These are phyloP conservation scores for Chrysoperla carnea DNA, from an alignment of 1,140 invertebrate genomes.

Conservation along the genomic window DNA sequence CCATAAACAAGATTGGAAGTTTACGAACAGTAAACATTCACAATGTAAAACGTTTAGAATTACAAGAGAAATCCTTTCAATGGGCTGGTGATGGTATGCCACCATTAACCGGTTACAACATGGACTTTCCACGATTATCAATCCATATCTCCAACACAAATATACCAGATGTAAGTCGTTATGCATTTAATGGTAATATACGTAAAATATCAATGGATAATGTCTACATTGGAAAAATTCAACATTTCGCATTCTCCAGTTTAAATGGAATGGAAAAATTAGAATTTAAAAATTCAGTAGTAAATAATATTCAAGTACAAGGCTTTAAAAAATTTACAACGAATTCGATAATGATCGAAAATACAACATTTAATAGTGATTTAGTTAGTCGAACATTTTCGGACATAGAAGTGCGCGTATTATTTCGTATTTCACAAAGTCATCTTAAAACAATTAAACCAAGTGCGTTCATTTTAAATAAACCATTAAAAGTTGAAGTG, in stretches of 20 bases:
- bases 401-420: conserved; percentile 45
- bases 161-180: conserved; percentile 8
- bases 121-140: conserved; percentile 2
- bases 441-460: conserved; percentile 27
- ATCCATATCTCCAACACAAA: too few species aligned
- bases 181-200: conserved; percentile 46
- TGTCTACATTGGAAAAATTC: conserved; percentile 36
- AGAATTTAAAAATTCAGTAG: conserved; percentile 29
- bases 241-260: conserved; percentile 55
- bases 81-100: conserved; percentile 14
- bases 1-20: neutral
- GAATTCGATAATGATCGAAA: conserved; percentile 35
- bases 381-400: conserved; percentile 52
- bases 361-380: conserved; percentile 25
- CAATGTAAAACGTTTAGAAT: neutral
- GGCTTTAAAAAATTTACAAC: conserved; percentile 63
- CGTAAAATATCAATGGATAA: conserved; percentile 43
- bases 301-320: conserved; percentile 44
- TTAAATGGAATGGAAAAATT: conserved; percentile 33
- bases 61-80: conserved; percentile 10
- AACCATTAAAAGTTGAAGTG: conserved; percentile 28
- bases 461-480: conserved; percentile 34
- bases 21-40: neutral
- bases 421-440: conserved; percentile 43
- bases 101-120: conserved; percentile 7